phyloP scores from a whole-genome alignment of 2,113 vertebrate species.

The Pogonocichla stellata region DNA sequence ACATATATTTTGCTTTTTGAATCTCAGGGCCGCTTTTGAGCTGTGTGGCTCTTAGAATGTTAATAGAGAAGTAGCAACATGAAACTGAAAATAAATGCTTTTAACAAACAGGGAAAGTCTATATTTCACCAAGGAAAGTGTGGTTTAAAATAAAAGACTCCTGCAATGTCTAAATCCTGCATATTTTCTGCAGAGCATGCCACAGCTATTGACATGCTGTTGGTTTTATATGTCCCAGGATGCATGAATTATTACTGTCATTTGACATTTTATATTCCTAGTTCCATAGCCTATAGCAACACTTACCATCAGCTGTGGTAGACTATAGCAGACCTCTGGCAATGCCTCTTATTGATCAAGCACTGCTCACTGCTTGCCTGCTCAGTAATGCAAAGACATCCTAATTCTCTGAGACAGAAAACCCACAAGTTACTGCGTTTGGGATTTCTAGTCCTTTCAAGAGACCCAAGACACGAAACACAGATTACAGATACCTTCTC shows the following conservation, averaged over 20 bases:
- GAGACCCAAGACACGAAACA: background rate
- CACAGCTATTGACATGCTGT: constrained; percentile 66
- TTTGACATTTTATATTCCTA: constrained; percentile 64
- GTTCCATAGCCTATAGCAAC: constrained; percentile 63
- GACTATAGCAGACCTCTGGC: constrained; percentile 52
- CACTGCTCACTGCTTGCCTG: constrained; percentile 36
- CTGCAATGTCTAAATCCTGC: constrained; percentile 49
- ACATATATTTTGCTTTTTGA: constrained; percentile 41
- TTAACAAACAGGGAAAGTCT: constrained; percentile 21
- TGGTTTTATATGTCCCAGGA: constrained; percentile 69
- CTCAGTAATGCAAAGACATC: constrained; percentile 60
- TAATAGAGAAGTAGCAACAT: constrained; percentile 5
- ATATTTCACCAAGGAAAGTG: constrained; percentile 22
- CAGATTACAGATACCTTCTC: background rate
- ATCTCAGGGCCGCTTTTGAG: background rate
- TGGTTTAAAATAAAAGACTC: constrained; percentile 43
- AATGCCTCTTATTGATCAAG: constrained; percentile 61
- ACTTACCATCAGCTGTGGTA: constrained; percentile 48
- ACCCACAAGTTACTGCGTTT: background rate
- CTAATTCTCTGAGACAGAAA: constrained; percentile 57
- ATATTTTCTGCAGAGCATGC: constrained; percentile 58
- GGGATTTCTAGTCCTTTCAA: constrained; percentile 35
- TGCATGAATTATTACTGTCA: constrained; percentile 74
- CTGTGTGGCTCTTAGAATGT: background rate
- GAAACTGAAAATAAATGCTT: background rate